Percentiles rank a stretch among this genome's conserved stretches.
Conservation (phyloP, 2,888 invertebrate genomes). For the Microplitis deprimator region DNA sequence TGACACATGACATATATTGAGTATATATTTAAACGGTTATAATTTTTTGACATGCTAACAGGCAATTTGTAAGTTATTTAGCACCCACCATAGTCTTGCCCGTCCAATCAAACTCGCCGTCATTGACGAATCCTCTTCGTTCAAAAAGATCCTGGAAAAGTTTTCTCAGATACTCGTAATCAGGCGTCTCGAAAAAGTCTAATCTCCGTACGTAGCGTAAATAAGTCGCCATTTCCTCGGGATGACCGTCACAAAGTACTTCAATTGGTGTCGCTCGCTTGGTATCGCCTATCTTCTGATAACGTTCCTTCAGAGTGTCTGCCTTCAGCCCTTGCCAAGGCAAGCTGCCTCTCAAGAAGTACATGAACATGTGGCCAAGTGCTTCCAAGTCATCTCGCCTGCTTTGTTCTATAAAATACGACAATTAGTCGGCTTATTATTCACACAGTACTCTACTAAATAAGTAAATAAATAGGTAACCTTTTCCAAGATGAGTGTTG, state of each 20-base stretch:
- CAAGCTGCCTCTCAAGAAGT: conserved; percentile 98
- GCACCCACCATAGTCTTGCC: conserved; percentile 81
- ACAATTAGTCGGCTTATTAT: too few species aligned
- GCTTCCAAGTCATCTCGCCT: conserved; percentile 99
- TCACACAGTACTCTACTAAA: conserved; percentile 40
- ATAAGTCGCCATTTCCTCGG: conserved; percentile 98
- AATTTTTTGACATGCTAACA: background rate
- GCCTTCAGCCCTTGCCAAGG: conserved; percentile 99
- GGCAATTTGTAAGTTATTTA: conserved; percentile 45
- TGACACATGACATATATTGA: background rate
- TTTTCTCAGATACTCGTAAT: conserved; percentile 98
- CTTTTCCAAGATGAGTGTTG: conserved; percentile 99
- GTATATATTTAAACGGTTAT: conserved; percentile 21
- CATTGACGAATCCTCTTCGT: conserved; percentile 88
- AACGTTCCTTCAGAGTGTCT: conserved; percentile 98
- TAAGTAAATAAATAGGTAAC: conserved; percentile 68
- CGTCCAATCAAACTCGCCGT: conserved; percentile 96
- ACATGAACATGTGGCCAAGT: conserved; percentile 99
- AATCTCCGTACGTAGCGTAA: conserved; percentile 96
- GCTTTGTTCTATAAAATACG: conserved; percentile 87
- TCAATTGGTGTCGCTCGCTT: conserved; percentile 99
- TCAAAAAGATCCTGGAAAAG: conserved; percentile 95
- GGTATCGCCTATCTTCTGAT: conserved; percentile 99
- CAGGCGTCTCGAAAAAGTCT: conserved; percentile 99
- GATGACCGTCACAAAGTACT: conserved; percentile 87